Base-by-base conservation (phyloP, 1,140 invertebrate genomes). In the Gryon sp. region DNA sequence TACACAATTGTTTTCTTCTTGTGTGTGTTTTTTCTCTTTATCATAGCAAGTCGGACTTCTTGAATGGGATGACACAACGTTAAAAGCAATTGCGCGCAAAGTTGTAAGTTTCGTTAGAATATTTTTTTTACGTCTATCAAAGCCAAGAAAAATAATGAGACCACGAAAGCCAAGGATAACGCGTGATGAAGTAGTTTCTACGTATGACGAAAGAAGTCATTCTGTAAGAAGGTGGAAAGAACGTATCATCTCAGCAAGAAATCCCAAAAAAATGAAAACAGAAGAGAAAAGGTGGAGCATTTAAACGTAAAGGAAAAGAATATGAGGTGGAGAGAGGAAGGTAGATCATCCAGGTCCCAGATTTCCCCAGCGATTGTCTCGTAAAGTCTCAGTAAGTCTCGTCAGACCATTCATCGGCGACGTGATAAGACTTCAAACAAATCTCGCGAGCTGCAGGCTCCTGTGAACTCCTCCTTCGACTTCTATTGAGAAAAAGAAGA, bases 311-410 rank as follows among this genome's bases (percentile, higher is more conserved):
- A 75, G 69, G 65, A 68, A n/a, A 78, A 75, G 70, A 75, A 75
- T 75, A 66, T 75, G 76, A 75, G 69, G 55, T 70, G 48, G 69
- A 63, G 55, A 52, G 63, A 63, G 30, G 69, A 74, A 76, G 80
- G 74, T 81, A 73, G 77, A 83, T 80, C 72, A 86, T 73, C 80
- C 78, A 76, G 79, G 79, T 76, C 79, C 80, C 82, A 86, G 85
- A 88, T 88, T 88, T 88, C 87, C 86, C 86, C 80, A 87, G 87
- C 83, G 87, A 87, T 88, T 88, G 87, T 87, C 86, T 88, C 83
- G 82, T 82, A 82, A 81, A 83, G 83, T 82, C 84, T 83, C 82
- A 74, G 78, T 77, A 80, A 85, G 84, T 83, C 83, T 85, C 84
- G 87, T 87, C 87, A 84, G 85, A 84, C 84, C 84, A 87, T 88